These are phyloP conservation scores for Wiebesia pumilae DNA, from an alignment of 1,140 invertebrate species.

Conservation along the genomic window DNA sequence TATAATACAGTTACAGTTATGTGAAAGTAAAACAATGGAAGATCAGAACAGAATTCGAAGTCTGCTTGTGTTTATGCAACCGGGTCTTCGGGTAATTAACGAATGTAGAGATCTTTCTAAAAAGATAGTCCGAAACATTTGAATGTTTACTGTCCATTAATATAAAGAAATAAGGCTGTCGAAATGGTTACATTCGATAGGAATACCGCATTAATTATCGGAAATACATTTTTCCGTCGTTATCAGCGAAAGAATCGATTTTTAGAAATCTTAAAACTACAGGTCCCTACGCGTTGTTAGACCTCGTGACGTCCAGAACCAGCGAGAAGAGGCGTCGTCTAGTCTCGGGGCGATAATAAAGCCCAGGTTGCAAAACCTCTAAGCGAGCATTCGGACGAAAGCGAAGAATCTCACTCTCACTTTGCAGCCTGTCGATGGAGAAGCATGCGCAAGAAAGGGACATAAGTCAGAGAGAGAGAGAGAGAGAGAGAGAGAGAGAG, in stretches of 20 bases:
- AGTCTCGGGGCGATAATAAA: constrained; percentile 13
- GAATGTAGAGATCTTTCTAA: neutral
- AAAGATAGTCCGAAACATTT: neutral
- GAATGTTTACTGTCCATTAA: neutral
- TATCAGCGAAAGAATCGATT: neutral
- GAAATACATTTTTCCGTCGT: too few species aligned
- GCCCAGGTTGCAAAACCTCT: neutral
- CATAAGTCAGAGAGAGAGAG: neutral
- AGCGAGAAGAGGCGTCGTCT: neutral
- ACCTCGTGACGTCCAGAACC: too few species aligned
- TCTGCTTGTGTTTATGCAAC: too few species aligned
- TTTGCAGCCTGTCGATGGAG: neutral
- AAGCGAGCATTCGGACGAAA: constrained; percentile 10
- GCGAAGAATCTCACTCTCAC: constrained; percentile 3
- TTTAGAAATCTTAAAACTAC: neutral
- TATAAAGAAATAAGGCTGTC: neutral
- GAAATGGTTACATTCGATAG: neutral
- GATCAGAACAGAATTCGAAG: neutral
- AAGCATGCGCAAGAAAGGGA: neutral
- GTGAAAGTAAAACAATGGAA: neutral
- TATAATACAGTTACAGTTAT: neutral
- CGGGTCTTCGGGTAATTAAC: neutral
- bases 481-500: neutral
- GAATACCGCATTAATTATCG: neutral
- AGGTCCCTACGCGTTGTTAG: too few species aligned